Evolutionary conservation across 2,888 invertebrate genomes (phyloP).

Genomic region (Eremobia ochroleuca): DNA sequence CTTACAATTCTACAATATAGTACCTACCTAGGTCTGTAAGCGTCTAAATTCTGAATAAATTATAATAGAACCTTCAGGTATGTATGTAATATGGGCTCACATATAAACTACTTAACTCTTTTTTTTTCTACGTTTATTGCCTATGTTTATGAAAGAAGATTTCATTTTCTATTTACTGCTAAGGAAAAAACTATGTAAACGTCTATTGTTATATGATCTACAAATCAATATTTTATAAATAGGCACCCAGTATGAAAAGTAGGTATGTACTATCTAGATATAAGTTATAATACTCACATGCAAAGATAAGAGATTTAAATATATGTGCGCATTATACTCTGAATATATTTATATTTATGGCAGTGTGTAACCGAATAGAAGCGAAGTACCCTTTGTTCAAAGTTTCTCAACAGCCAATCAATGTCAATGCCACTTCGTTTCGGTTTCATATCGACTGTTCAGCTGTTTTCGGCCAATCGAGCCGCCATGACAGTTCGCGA

Average conservation of each 20-base stretch:
- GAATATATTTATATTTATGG: constrained; percentile 45
- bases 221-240: background rate
- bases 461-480: constrained; percentile 79
- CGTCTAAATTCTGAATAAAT: constrained; percentile 12
- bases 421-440: constrained; percentile 84
- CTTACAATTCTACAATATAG: background rate
- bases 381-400: constrained; percentile 71
- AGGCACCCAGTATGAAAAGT: background rate
- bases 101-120: background rate
- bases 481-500: constrained; percentile 86
- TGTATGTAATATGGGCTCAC: background rate
- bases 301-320: constrained; percentile 33
- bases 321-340: constrained; percentile 40
- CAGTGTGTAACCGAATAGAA: constrained; percentile 46
- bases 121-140: background rate
- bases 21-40: constrained; percentile 1
- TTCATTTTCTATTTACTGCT: background rate
- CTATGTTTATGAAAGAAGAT: background rate
- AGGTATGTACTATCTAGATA: background rate
- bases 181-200: background rate
- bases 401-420: constrained; percentile 81
- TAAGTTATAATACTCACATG: constrained; percentile 3
- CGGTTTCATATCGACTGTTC: constrained; percentile 76
- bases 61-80: background rate
- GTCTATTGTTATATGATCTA: background rate